phyloP scores from a whole-genome alignment of 2,888 invertebrate species.

The Cephonodes hylas region DNA sequence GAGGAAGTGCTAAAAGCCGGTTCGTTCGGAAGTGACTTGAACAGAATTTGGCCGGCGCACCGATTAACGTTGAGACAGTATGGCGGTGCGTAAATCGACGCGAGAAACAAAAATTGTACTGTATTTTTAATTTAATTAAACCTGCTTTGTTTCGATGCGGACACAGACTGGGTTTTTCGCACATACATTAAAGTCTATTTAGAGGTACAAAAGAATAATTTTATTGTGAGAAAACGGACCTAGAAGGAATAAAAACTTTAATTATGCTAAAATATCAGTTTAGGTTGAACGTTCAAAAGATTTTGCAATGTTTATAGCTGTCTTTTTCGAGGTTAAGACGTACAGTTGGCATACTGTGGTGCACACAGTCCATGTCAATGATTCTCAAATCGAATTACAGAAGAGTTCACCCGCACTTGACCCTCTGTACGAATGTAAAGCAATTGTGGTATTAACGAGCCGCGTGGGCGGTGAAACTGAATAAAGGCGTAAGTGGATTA shows the following conservation, averaged over 20 bases:
- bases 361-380: neutral
- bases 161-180: no score
- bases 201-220: no score
- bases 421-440: constrained; percentile 53
- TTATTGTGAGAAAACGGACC: no score
- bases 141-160: neutral
- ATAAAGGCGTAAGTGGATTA: constrained; percentile 4
- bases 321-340: no score
- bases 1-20: constrained; percentile 12
- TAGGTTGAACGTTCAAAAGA: neutral
- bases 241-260: no score
- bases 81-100: neutral
- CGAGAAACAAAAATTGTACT: neutral
- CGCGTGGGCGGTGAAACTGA: constrained; percentile 32
- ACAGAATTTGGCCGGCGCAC: constrained; percentile 7
- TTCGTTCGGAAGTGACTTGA: constrained; percentile 13
- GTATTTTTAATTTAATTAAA: neutral
- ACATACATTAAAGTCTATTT: no score
- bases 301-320: neutral
- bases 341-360: neutral
- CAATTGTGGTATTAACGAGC: constrained; percentile 33
- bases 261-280: no score
- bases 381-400: constrained; percentile 45
- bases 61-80: neutral
- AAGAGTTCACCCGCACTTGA: constrained; percentile 67